Evolutionary conservation across 2,888 invertebrate species (phyloP).

Genomic region (Clivina fossor): DNA sequence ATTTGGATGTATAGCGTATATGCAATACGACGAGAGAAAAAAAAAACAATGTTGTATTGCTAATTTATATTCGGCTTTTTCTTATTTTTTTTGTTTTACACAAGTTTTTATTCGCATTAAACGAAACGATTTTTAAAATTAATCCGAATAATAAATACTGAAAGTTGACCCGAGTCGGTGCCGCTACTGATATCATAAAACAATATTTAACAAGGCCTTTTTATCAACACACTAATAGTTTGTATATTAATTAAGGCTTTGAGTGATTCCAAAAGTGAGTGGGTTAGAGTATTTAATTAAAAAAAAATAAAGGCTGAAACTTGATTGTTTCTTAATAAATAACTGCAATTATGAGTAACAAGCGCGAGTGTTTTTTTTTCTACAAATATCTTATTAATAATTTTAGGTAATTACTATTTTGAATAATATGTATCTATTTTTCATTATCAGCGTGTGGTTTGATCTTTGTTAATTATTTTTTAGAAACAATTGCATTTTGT

Average conservation of each 20-base stretch:
- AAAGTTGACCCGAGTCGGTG: constrained; percentile 6
- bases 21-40: too few species aligned
- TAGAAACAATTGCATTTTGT: constrained; percentile 32
- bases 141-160: not conserved
- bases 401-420: constrained; percentile 30
- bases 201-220: constrained; percentile 33
- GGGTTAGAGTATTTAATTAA: constrained; percentile 31
- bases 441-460: constrained; percentile 29
- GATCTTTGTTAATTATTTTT: constrained; percentile 21
- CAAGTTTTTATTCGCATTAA: not conserved
- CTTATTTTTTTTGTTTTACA: not conserved
- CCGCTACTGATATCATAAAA: constrained; percentile 15
- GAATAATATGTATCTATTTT: constrained; percentile 29
- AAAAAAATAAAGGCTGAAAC: constrained; percentile 45
- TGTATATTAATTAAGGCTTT: constrained; percentile 31
- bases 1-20: too few species aligned
- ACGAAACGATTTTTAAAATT: not conserved
- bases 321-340: constrained; percentile 44
- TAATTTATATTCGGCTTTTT: not conserved
- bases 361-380: constrained; percentile 42
- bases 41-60: too few species aligned
- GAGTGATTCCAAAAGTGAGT: constrained; percentile 33
- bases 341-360: constrained; percentile 40
- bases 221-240: constrained; percentile 32
- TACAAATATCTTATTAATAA: constrained; percentile 23